phyloP scores from a whole-genome alignment of 2,888 invertebrate species.

The Philereme transversata region DNA sequence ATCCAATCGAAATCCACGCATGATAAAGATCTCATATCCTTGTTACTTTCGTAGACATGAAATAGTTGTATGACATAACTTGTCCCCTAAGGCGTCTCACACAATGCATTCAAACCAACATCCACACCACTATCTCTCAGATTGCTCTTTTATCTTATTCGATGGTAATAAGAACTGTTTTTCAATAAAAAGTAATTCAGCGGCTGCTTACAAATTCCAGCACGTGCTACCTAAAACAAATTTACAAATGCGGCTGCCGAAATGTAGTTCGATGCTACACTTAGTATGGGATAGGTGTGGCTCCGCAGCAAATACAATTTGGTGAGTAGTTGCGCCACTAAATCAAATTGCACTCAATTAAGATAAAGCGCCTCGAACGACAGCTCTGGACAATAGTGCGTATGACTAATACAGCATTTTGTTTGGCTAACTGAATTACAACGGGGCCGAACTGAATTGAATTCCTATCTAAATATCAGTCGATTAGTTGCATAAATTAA shows the following conservation, averaged over 20 bases:
- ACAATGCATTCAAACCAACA: conserved; percentile 57
- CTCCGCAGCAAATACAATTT: conserved; percentile 50
- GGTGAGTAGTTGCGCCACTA: conserved; percentile 63
- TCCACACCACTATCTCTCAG: conserved; percentile 16
- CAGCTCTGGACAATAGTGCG: conserved; percentile 72
- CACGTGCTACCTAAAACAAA: conserved; percentile 52
- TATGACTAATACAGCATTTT: conserved; percentile 78
- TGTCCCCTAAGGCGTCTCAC: conserved; percentile 73
- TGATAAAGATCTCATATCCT: conserved; percentile 78
- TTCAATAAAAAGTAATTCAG: conserved; percentile 3
- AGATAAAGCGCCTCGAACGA: conserved; percentile 77
- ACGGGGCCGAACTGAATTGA: conserved; percentile 58
- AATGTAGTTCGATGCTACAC: conserved; percentile 44
- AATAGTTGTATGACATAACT: conserved; percentile 73
- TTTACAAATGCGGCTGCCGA: conserved; percentile 46
- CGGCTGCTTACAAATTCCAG: conserved; percentile 36
- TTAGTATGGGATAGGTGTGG: conserved; percentile 38
- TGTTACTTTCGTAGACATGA: conserved; percentile 73
- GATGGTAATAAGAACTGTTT: conserved; percentile 23
- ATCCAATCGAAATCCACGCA: conserved; percentile 64
- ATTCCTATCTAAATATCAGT: conserved; percentile 56
- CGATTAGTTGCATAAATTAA: conserved; percentile 41
- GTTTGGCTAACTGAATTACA: conserved; percentile 75
- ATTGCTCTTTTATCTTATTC: conserved; percentile 15
- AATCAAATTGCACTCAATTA: conserved; percentile 82